These are phyloP conservation scores for Stegastes partitus DNA, from an alignment of 2,113 vertebrate genomes.

Conservation along the genomic window DNA sequence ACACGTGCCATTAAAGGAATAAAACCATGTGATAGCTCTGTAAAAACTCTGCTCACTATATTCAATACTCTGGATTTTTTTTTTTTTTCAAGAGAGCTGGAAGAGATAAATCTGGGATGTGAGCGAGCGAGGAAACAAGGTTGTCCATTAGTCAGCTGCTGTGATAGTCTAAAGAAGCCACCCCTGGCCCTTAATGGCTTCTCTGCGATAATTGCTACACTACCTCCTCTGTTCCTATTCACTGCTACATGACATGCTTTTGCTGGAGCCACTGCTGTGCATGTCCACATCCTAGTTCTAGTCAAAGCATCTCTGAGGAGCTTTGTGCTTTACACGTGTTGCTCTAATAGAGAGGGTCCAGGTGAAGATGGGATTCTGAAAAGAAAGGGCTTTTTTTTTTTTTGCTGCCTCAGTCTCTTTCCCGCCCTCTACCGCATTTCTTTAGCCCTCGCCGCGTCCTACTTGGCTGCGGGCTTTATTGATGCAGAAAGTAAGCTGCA, in stretches of 20 bases:
- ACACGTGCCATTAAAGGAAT: conserved; percentile 42
- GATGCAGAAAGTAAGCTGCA: conserved; percentile 41
- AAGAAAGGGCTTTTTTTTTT: conserved; percentile 58
- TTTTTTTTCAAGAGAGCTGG: conserved; percentile 32
- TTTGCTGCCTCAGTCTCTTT: conserved; percentile 51
- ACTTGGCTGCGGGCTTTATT: conserved; percentile 45
- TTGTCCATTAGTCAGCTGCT: conserved; percentile 96
- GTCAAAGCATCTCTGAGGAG: conserved; percentile 75
- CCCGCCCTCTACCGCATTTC: conserved; percentile 46
- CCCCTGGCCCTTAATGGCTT: conserved; percentile 93
- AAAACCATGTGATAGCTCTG: conserved; percentile 64
- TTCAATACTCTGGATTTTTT: conserved; percentile 48
- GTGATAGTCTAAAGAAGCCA: conserved; percentile 92
- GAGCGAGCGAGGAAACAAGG: conserved; percentile 83
- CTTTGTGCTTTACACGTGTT: conserved; percentile 60
- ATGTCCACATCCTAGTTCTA: conserved; percentile 85
- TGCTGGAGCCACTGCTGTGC: conserved; percentile 61
- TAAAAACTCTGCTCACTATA: conserved; percentile 71
- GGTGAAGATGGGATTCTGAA: conserved; percentile 59
- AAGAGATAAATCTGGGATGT: conserved; percentile 79
- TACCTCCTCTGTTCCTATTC: conserved; percentile 87
- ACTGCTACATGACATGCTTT: conserved; percentile 89
- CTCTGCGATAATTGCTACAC: conserved; percentile 96
- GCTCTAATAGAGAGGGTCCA: conserved; percentile 66
- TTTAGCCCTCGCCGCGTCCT: conserved; percentile 39